phyloP scores from a whole-genome alignment of 2,797 vertebrate genomes.

The Loris lydekkerianus region DNA sequence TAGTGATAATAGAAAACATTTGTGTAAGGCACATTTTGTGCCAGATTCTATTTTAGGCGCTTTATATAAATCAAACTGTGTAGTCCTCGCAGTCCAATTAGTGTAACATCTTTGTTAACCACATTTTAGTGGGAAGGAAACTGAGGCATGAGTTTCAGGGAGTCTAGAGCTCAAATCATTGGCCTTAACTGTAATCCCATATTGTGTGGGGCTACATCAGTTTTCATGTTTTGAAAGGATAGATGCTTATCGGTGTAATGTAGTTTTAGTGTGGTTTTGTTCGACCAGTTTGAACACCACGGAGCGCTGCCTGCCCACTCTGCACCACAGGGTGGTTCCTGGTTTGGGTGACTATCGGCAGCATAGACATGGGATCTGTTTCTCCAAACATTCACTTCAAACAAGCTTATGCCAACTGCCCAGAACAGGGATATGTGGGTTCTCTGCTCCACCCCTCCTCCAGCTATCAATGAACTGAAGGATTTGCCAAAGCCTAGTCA shows the following conservation, averaged over 20 bases:
- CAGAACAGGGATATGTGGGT: not conserved
- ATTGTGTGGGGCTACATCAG: not conserved
- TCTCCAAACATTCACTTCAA: not conserved
- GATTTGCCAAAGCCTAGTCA: not conserved
- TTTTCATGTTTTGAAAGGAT: not conserved
- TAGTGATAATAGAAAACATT: not conserved
- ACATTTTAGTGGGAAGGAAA: not conserved
- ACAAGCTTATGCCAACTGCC: not conserved
- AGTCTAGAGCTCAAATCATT: not conserved
- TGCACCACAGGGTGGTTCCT: too few relatives aligned
- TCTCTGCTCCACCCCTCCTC: not conserved
- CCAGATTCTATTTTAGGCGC: not conserved
- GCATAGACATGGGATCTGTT: not conserved
- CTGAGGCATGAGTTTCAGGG: not conserved
- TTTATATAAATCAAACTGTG: not conserved
- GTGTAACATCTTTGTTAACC: not conserved
- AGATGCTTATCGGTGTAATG: not conserved
- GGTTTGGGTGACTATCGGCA: not conserved
- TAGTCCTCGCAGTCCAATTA: not conserved
- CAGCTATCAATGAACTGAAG: not conserved
- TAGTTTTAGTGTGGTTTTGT: not conserved
- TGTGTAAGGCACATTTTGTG: not conserved
- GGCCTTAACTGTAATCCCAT: not conserved
- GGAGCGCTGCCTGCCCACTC: not conserved
- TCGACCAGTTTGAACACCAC: not conserved